Percentiles rank a stretch among this genome's conserved stretches.
Conservation (phyloP, 2,113 vertebrate species). For the Castor canadensis region DNA sequence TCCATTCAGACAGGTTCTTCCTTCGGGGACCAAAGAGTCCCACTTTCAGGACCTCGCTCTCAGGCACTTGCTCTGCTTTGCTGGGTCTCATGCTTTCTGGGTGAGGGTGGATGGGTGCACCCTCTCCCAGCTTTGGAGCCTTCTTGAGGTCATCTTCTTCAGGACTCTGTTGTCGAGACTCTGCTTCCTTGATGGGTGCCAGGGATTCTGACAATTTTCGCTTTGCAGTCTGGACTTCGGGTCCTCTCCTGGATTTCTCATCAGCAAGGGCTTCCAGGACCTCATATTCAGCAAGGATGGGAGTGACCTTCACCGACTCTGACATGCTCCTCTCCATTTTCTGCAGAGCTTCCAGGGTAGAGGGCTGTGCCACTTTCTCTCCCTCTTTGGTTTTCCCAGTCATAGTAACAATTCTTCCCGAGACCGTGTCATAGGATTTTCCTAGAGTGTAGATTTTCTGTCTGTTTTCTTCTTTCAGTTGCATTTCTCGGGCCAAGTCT, state of each 20-base stretch:
- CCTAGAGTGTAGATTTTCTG: conserved; percentile 90
- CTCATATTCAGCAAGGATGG: conserved; percentile 85
- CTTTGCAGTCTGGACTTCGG: conserved; percentile 80
- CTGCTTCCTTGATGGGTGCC: conserved; percentile 87
- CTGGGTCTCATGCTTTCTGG: conserved; percentile 58
- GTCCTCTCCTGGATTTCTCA: conserved; percentile 83
- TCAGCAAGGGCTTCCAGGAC: conserved; percentile 85
- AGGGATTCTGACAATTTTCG: conserved; percentile 85
- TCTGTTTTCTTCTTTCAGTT: conserved; percentile 85
- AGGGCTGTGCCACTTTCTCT: conserved; percentile 69
- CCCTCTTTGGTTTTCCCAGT: conserved; percentile 84
- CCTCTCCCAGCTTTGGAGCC: conserved; percentile 62
- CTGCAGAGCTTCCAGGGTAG: conserved; percentile 75
- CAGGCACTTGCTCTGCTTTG: conserved; percentile 61
- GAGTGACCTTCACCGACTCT: conserved; percentile 82
- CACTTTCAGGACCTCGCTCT: conserved; percentile 78
- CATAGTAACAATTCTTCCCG: conserved; percentile 90
- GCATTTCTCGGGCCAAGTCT: conserved; percentile 88
- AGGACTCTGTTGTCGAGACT: conserved; percentile 84
- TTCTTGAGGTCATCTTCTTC: conserved; percentile 81
- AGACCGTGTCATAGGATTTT: conserved; percentile 90
- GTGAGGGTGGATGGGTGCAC: conserved; percentile 51
- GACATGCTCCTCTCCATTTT: conserved; percentile 71
- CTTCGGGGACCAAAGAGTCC: conserved; percentile 79
- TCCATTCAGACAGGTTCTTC: conserved; percentile 85